Conservation (phyloP, 1,140 invertebrate genomes). For the Probaryconus sp. region DNA sequence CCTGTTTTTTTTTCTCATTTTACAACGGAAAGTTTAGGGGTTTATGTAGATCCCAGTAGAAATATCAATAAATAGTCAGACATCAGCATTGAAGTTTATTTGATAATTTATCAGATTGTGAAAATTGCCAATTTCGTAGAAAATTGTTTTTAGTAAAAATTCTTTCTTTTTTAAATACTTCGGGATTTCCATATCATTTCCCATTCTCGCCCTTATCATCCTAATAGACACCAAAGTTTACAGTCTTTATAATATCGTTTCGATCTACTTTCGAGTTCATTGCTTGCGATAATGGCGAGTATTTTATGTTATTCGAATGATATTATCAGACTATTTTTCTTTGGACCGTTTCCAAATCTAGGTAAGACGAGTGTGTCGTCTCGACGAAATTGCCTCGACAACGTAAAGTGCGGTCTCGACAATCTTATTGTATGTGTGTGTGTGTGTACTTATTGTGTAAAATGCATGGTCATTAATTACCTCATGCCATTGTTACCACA, state of each 20-base stretch:
- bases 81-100: no score
- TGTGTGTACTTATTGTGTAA: constrained; percentile 22
- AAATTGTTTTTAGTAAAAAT: no score
- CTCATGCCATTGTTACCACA: not conserved
- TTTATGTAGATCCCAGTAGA: no score
- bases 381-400: constrained; percentile 65
- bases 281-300: constrained; percentile 68
- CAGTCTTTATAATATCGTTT: constrained; percentile 68
- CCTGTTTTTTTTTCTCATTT: no score
- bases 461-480: constrained; percentile 41
- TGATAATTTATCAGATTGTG: no score
- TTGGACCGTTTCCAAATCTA: constrained; percentile 69
- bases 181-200: no score
- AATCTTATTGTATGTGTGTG: constrained; percentile 54
- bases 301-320: constrained; percentile 71
- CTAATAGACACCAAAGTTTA: constrained; percentile 61
- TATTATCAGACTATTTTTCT: constrained; percentile 67
- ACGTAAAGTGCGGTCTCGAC: constrained; percentile 59
- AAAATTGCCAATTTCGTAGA: no score
- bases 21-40: no score
- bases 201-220: no score
- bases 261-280: constrained; percentile 68
- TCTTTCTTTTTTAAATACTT: no score
- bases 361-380: constrained; percentile 68
- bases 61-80: no score